Evolutionary conservation across 2,797 vertebrate species (phyloP).

Genomic region (Spondyliosoma cantharus): DNA sequence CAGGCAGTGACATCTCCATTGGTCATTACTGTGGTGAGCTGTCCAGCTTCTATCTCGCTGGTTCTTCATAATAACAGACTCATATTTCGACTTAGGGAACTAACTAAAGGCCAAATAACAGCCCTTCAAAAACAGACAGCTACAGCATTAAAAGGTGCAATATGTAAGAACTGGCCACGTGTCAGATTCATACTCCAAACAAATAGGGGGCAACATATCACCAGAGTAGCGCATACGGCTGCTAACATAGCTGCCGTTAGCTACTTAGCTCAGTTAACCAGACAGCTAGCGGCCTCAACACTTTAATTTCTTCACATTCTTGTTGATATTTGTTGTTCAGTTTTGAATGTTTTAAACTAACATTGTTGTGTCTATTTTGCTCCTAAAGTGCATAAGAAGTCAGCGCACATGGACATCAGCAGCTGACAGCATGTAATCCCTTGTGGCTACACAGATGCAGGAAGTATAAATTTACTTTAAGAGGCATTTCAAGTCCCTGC

Average conservation of each 20-base stretch:
- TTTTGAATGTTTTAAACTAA: too few relatives aligned
- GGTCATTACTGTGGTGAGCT: conserved; percentile 38
- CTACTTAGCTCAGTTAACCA: too few relatives aligned
- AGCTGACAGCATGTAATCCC: neutral
- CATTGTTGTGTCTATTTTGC: neutral
- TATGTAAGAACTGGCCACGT: too few relatives aligned
- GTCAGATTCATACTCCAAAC: too few relatives aligned
- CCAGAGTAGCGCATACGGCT: too few relatives aligned
- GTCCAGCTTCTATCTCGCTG: conserved; percentile 16
- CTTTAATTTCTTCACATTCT: too few relatives aligned
- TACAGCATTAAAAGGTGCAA: neutral
- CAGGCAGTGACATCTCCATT: conserved; percentile 59
- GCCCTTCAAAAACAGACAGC: neutral
- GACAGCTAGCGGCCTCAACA: too few relatives aligned
- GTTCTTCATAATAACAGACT: conserved; percentile 8
- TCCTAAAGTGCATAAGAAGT: neutral
- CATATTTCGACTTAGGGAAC: neutral
- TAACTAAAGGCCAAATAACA: conserved; percentile 7
- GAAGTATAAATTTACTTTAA: neutral
- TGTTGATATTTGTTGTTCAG: too few relatives aligned
- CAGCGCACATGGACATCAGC: neutral
- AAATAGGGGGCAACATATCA: too few relatives aligned
- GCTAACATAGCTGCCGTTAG: too few relatives aligned
- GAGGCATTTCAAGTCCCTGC: conserved; percentile 5
- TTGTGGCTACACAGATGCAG: neutral